A percentile compares a stretch with the other conserved stretches of the same genome.
Conservation (phyloP, 2,113 vertebrate species). For the Cyprinodon tularosa region DNA sequence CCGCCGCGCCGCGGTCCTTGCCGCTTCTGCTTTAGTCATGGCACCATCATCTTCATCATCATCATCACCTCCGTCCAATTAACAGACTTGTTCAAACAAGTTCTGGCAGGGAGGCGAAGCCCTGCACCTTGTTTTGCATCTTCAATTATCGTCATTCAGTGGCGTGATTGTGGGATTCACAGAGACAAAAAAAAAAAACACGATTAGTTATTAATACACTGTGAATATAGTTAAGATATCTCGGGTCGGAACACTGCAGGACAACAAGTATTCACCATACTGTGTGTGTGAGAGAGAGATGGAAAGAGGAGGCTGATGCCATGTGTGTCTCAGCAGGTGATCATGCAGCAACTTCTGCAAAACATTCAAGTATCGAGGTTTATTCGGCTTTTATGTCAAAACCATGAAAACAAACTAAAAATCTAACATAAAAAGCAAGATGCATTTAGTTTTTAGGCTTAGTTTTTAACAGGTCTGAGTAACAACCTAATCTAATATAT, state of each 20-base stretch:
- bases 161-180: slow-evolving; percentile 29
- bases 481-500: not conserved
- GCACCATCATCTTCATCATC: slow-evolving; percentile 68
- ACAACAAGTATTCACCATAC: slow-evolving; percentile 7
- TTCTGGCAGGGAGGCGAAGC: slow-evolving; percentile 49
- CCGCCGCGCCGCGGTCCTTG: slow-evolving; percentile 11
- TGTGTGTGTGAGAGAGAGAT: slow-evolving; percentile 15
- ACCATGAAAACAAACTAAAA: not conserved
- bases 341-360: slow-evolving; percentile 29
- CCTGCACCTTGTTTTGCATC: slow-evolving; percentile 36
- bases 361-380: not conserved
- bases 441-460: not conserved
- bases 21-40: slow-evolving; percentile 66
- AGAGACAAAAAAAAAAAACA: not conserved
- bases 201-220: slow-evolving; percentile 58
- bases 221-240: slow-evolving; percentile 44
- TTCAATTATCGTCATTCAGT: slow-evolving; percentile 65
- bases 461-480: not conserved
- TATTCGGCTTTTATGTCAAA: not conserved
- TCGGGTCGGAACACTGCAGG: slow-evolving; percentile 59
- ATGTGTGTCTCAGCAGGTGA: slow-evolving; percentile 47
- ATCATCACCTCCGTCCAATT: slow-evolving; percentile 71
- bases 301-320: slow-evolving; percentile 35
- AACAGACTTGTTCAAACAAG: slow-evolving; percentile 69
- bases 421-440: no score